phyloP scores from a whole-genome alignment of 2,797 vertebrate species.

The Sebastes elongatus region DNA sequence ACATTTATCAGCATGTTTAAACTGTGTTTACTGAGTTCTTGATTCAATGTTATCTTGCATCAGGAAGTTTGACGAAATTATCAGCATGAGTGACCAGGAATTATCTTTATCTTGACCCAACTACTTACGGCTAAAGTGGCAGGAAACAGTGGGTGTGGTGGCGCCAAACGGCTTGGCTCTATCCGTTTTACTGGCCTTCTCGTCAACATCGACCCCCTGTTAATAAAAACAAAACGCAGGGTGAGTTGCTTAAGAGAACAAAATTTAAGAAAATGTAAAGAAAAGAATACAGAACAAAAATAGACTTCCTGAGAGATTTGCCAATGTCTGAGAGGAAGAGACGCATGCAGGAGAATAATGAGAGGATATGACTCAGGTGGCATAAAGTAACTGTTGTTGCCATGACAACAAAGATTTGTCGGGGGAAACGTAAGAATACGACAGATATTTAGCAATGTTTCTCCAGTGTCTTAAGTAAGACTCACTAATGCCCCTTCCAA shows the following conservation, averaged over 20 bases:
- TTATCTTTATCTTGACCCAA: constrained; percentile 42
- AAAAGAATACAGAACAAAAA: constrained; percentile 25
- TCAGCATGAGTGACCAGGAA: constrained; percentile 38
- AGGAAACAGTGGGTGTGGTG: constrained; percentile 95
- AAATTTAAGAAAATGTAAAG: background rate
- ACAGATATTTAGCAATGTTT: background rate
- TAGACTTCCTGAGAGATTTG: constrained; percentile 24
- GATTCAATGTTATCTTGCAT: constrained; percentile 19
- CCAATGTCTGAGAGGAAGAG: constrained; percentile 32
- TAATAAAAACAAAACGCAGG: constrained; percentile 31
- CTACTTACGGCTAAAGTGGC: constrained; percentile 90
- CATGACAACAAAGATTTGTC: constrained; percentile 3
- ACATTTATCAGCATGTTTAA: background rate
- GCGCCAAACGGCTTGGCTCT: constrained; percentile 89
- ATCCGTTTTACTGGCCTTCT: constrained; percentile 84
- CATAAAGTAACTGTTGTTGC: constrained; percentile 1
- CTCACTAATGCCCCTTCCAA: constrained; percentile 94
- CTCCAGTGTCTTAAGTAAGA: constrained; percentile 1
- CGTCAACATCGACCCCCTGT: constrained; percentile 91
- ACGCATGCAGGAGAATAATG: constrained; percentile 37
- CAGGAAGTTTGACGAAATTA: constrained; percentile 31
- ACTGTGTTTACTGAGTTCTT: background rate
- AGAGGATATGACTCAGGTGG: constrained; percentile 58
- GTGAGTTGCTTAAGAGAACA: background rate
- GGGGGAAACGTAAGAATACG: background rate